Evolutionary conservation across 2,113 vertebrate genomes (phyloP).

Genomic region (Rallus limicola): DNA sequence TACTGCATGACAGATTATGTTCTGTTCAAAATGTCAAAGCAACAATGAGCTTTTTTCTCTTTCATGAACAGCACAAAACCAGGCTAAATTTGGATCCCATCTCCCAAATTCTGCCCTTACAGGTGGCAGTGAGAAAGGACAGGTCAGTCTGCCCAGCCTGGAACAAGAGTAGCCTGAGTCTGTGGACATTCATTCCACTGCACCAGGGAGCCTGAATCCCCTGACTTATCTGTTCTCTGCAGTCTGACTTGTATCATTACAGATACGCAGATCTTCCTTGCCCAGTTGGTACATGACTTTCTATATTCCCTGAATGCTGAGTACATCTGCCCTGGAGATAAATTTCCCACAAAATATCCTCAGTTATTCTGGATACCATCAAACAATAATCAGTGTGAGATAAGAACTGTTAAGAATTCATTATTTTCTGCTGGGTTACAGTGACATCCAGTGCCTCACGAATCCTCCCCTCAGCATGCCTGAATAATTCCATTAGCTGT

Average conservation of each 20-base stretch:
- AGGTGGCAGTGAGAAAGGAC: not conserved
- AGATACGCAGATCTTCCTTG: not conserved
- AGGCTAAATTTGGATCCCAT: not conserved
- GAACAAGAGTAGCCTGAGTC: not conserved
- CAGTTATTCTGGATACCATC: slow-evolving; percentile 48
- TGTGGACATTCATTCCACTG: not conserved
- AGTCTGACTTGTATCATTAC: not conserved
- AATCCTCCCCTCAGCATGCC: slow-evolving; percentile 43
- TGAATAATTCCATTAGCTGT: slow-evolving; percentile 51
- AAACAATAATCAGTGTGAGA: slow-evolving; percentile 49
- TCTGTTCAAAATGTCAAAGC: not conserved
- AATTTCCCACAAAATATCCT: slow-evolving; percentile 45
- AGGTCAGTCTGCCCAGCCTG: not conserved
- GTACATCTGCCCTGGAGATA: not conserved
- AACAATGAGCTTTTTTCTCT: not conserved
- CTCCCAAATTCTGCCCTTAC: not conserved
- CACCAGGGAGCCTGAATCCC: not conserved
- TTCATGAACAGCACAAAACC: not conserved
- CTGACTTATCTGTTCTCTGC: slow-evolving; percentile 2
- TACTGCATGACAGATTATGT: not conserved
- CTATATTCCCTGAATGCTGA: not conserved
- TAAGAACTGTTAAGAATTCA: slow-evolving; percentile 50
- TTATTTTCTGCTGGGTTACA: slow-evolving; percentile 54
- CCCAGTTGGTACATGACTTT: not conserved
- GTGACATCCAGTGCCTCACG: slow-evolving; percentile 58